Conservation (phyloP, 2,113 vertebrate genomes). For the Trachemys scripta region DNA sequence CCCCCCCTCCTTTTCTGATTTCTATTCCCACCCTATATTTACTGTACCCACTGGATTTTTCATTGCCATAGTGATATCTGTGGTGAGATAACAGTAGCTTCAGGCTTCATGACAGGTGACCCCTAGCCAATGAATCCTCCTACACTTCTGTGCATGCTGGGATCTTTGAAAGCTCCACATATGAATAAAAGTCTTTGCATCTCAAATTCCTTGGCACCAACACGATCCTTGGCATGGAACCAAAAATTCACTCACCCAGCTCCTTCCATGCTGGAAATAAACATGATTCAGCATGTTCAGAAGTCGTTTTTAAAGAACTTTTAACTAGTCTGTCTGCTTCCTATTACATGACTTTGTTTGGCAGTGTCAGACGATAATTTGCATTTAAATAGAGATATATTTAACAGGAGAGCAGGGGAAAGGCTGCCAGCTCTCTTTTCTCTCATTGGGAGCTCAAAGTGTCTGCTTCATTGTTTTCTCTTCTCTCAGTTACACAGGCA, state of each 20-base stretch:
- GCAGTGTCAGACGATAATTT: constrained; percentile 53
- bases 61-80: fast-evolving
- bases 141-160: not conserved
- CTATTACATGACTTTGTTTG: constrained; percentile 49
- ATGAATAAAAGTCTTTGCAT: not conserved
- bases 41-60: not conserved
- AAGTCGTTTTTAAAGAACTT: not conserved
- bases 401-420: constrained; percentile 48
- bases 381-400: constrained; percentile 68
- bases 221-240: not conserved
- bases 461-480: constrained; percentile 34
- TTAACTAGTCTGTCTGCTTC: constrained; percentile 25
- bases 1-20: not conserved
- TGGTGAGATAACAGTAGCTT: not conserved
- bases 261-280: constrained; percentile 10
- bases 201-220: not conserved
- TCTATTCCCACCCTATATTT: not conserved
- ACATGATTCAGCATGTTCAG: constrained; percentile 6
- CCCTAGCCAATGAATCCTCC: not conserved
- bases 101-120: not conserved
- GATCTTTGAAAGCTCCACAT: not conserved
- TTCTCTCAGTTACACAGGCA: constrained; percentile 18
- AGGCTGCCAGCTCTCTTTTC: constrained; percentile 28
- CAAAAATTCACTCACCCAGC: not conserved
- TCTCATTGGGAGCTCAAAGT: constrained; percentile 36